These are phyloP conservation scores for Clupea harengus DNA, from an alignment of 2,113 vertebrate species.

Conservation along the genomic window DNA sequence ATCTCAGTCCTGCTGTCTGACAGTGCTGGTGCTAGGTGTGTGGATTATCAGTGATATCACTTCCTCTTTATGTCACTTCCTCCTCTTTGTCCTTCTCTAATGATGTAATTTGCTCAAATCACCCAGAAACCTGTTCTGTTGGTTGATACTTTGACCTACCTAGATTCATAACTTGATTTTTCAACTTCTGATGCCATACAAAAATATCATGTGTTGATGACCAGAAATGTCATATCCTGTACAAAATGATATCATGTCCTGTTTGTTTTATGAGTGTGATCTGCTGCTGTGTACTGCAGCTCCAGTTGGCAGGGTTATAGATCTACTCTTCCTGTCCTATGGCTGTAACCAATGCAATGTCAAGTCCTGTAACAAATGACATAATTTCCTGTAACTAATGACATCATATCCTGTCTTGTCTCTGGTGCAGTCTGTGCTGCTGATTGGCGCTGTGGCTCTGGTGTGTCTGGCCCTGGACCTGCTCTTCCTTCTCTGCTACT, in stretches of 20 bases:
- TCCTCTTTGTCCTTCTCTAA: neutral
- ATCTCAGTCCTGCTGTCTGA: neutral
- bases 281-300: no score
- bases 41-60: neutral
- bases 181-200: no score
- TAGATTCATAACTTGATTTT: neutral
- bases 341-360: slow-evolving; percentile 64
- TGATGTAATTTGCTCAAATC: neutral
- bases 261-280: neutral
- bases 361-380: neutral
- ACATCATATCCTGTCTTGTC: slow-evolving; percentile 17
- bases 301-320: no score
- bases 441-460: slow-evolving; percentile 84
- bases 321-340: slow-evolving; percentile 90
- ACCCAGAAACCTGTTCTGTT: neutral
- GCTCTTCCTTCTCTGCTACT: slow-evolving; percentile 92
- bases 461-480: slow-evolving; percentile 92
- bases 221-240: neutral
- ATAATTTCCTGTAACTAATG: neutral
- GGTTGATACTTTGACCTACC: neutral
- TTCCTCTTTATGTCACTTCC: neutral
- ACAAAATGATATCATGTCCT: neutral
- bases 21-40: neutral
- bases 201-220: no score
- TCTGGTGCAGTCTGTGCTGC: slow-evolving; percentile 81